phyloP scores from a whole-genome alignment of 92 coral and sea anemone genomes.

The Desmophyllum pertusum region DNA sequence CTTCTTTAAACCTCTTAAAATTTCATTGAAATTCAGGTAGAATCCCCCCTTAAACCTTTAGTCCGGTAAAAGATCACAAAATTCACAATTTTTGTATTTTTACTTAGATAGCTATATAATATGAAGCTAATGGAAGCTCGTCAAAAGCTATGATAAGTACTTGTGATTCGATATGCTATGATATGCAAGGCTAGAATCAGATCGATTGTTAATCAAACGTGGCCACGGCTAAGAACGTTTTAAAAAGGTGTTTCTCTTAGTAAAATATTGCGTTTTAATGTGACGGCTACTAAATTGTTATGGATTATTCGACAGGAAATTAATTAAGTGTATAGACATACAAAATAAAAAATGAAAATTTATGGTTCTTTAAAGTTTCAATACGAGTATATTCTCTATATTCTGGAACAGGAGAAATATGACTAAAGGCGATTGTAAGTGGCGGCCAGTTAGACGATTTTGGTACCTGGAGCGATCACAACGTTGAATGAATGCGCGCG shows the following conservation, averaged over 20 bases:
- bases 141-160: background rate
- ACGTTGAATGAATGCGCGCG: too few species aligned
- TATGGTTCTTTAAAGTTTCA: background rate
- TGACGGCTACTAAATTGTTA: background rate
- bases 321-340: background rate
- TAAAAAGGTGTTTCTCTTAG: background rate
- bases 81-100: background rate
- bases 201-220: too few species aligned
- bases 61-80: background rate
- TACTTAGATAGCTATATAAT: too few species aligned
- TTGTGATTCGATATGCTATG: background rate
- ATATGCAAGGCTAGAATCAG: background rate
- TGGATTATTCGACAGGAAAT: background rate
- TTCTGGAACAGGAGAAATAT: background rate
- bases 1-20: too few species aligned
- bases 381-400: background rate
- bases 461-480: too few species aligned
- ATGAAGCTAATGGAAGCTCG: background rate
- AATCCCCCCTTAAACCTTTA: too few species aligned
- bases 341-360: background rate
- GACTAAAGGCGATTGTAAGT: too few species aligned
- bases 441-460: too few species aligned
- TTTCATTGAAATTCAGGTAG: too few species aligned
- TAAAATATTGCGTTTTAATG: background rate
- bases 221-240: background rate